phyloP scores from a whole-genome alignment of 2,113 vertebrate genomes.

The Monopterus albus region DNA sequence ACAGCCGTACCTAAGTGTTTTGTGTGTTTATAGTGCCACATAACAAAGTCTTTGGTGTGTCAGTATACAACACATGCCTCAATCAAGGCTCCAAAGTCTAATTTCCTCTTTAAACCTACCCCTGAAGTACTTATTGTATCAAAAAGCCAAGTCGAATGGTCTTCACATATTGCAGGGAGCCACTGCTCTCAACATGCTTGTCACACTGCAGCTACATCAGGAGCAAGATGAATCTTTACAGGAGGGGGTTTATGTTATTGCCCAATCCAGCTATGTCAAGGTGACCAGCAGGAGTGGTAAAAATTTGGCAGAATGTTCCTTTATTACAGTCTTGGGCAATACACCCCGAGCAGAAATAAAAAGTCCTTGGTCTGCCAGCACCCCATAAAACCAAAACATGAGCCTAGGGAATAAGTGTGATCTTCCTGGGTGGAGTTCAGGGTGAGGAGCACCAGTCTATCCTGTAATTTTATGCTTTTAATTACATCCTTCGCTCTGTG shows the following conservation, averaged over 20 bases:
- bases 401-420: conserved; percentile 15
- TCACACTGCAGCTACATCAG: no score
- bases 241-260: not conserved
- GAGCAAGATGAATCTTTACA: not conserved
- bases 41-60: no score
- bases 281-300: not conserved
- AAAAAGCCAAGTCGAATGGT: no score
- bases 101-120: no score
- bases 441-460: conserved; percentile 4
- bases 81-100: not conserved
- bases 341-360: not conserved
- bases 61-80: no score
- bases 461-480: conserved; percentile 59
- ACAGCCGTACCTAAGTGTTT: no score
- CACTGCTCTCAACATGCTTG: no score
- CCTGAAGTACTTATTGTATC: no score
- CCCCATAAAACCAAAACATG: conserved; percentile 17
- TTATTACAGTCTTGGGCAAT: not conserved
- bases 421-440: conserved; percentile 48
- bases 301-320: not conserved
- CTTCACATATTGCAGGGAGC: no score
- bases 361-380: not conserved
- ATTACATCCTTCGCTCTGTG: conserved; percentile 19
- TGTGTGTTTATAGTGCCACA: no score
- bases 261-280: not conserved